phyloP scores from a whole-genome alignment of 2,888 invertebrate species.

The Hypena proboscidalis region DNA sequence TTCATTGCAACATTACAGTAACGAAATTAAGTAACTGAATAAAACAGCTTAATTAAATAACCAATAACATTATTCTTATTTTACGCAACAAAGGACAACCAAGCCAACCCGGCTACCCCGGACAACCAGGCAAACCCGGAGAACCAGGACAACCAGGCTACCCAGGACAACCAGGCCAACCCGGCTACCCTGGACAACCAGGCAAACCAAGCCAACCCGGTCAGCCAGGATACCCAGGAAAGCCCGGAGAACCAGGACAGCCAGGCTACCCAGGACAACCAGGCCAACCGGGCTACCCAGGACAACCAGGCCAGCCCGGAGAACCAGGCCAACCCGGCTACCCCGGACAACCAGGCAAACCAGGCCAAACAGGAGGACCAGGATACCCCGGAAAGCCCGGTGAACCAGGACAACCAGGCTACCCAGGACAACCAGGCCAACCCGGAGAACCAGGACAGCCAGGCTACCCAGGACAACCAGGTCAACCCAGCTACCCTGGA shows the following conservation, averaged over 20 bases:
- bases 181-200: background rate
- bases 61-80: slow-evolving; percentile 2
- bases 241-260: slow-evolving; percentile 6
- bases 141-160: background rate
- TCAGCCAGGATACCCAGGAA: slow-evolving; percentile 1
- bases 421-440: slow-evolving; percentile 4
- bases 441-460: slow-evolving; percentile 8
- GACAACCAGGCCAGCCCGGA: slow-evolving; percentile 5
- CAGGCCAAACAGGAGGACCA: slow-evolving; percentile 7
- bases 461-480: slow-evolving; percentile 6
- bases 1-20: too few species aligned
- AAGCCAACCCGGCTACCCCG: background rate
- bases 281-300: slow-evolving; percentile 8
- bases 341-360: slow-evolving; percentile 14
- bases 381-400: slow-evolving; percentile 10
- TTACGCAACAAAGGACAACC: slow-evolving; percentile 7
- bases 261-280: slow-evolving; percentile 7
- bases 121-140: background rate
- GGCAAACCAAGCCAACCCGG: slow-evolving; percentile 9
- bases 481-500: slow-evolving; percentile 4
- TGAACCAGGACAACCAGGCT: slow-evolving; percentile 3
- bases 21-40: too few species aligned
- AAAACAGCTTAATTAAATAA: too few species aligned
- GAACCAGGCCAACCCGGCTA: slow-evolving; percentile 6
- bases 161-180: slow-evolving; percentile 2